These are phyloP conservation scores for Drosophila pseudoananassae DNA, from an alignment of 1,140 invertebrate genomes.

Conservation along the genomic window DNA sequence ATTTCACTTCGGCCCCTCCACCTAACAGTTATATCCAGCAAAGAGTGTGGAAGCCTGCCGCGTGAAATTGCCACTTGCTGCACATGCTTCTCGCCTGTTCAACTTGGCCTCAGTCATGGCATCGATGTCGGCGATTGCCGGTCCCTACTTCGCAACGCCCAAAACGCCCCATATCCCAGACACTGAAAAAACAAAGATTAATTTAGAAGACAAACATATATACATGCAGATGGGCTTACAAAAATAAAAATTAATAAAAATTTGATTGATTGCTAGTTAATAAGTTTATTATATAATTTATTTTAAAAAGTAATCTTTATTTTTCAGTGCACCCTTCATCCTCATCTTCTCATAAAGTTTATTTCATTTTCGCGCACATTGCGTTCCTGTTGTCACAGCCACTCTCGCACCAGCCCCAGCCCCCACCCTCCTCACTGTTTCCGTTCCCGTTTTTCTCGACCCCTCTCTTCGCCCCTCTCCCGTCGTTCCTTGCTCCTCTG, in stretches of 20 bases:
- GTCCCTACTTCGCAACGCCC: conserved; percentile 26
- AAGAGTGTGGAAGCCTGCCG: conserved; percentile 46
- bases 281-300: too few species aligned
- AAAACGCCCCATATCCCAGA: not conserved
- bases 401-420: not conserved
- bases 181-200: not conserved
- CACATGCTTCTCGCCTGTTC: conserved; percentile 77
- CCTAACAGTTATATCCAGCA: not conserved
- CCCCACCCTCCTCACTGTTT: not conserved
- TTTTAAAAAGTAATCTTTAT: not conserved
- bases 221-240: too few species aligned
- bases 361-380: conserved; percentile 82
- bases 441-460: not conserved
- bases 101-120: conserved; percentile 78
- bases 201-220: not conserved
- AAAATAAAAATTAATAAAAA: not conserved
- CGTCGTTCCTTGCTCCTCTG: not conserved
- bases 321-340: conserved; percentile 3
- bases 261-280: not conserved
- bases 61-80: conserved; percentile 81
- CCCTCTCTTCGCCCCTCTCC: not conserved
- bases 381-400: conserved; percentile 65
- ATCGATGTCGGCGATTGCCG: conserved; percentile 48
- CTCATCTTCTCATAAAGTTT: conserved; percentile 62
- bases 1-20: not conserved